Evolutionary conservation across 2,797 vertebrate species (phyloP).

Genomic region (Euphonia xanthogaster): DNA sequence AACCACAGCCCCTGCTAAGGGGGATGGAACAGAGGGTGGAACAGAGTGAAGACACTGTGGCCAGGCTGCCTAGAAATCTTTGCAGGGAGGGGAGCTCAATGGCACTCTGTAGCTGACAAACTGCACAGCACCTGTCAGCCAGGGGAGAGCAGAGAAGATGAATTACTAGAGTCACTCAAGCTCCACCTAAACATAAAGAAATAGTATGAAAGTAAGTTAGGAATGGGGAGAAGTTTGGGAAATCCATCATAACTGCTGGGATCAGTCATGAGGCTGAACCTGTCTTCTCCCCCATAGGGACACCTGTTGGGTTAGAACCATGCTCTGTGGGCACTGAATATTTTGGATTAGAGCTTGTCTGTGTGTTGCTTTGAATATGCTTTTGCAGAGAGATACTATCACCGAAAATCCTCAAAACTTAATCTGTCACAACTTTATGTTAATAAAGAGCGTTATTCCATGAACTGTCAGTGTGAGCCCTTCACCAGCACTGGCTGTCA

Average conservation of each 20-base stretch:
- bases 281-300: background rate
- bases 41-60: accelerated
- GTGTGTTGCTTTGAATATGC: background rate
- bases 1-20: background rate
- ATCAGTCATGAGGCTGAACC: background rate
- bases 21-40: background rate
- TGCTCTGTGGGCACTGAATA: background rate
- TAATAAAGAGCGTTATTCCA: background rate
- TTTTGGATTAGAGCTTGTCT: background rate
- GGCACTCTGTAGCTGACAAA: background rate
- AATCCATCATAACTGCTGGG: background rate
- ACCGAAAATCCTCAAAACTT: background rate
- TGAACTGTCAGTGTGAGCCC: background rate
- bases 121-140: background rate
- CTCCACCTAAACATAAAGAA: background rate
- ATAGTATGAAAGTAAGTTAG: background rate
- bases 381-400: background rate
- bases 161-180: background rate
- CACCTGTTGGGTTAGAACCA: background rate
- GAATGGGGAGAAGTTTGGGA: background rate
- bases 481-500: accelerated
- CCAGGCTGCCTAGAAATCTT: background rate
- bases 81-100: background rate
- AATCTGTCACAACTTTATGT: background rate
- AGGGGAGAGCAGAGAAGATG: background rate